Percentiles rank a stretch among this genome's conserved stretches.
Evolutionary conservation across 2,797 vertebrate species (phyloP).

Genomic region (Malurus splendens): DNA sequence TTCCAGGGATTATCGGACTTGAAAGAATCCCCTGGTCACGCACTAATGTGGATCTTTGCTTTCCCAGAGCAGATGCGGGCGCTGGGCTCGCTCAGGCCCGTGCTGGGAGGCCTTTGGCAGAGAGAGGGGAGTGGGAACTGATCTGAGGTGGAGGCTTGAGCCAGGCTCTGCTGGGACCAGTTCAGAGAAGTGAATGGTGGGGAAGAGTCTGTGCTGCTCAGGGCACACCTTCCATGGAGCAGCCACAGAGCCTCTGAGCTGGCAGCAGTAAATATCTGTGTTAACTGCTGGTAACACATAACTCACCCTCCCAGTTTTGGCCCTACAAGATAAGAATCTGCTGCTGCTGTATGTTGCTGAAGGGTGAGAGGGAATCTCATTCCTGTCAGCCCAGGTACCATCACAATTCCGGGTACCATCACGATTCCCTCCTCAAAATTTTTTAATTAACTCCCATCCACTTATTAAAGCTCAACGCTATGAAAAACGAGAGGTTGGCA

Average conservation of each 20-base stretch:
- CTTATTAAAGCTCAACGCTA: not conserved
- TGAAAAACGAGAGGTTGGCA: not conserved
- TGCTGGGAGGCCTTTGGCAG: not conserved
- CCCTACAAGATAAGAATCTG: not conserved
- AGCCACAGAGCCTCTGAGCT: not conserved
- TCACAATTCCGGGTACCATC: not conserved
- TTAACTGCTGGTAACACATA: not conserved
- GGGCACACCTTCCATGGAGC: not conserved
- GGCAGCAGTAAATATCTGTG: not conserved
- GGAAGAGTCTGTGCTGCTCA: not conserved
- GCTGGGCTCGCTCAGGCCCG: fast-evolving
- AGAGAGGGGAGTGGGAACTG: not conserved
- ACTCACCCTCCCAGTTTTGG: not conserved
- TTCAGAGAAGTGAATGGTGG: not conserved
- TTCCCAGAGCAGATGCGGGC: not conserved
- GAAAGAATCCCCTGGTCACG: not conserved
- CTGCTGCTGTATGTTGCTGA: not conserved
- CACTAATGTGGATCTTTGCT: not conserved
- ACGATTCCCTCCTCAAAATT: not conserved
- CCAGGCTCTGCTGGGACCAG: not conserved
- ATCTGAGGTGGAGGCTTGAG: not conserved
- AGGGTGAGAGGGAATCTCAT: not conserved
- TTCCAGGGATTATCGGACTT: not conserved
- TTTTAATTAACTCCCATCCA: not conserved
- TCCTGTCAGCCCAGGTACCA: not conserved